These are phyloP conservation scores for Phengaris arion DNA, from an alignment of 2,888 invertebrate species.

Conservation along the genomic window DNA sequence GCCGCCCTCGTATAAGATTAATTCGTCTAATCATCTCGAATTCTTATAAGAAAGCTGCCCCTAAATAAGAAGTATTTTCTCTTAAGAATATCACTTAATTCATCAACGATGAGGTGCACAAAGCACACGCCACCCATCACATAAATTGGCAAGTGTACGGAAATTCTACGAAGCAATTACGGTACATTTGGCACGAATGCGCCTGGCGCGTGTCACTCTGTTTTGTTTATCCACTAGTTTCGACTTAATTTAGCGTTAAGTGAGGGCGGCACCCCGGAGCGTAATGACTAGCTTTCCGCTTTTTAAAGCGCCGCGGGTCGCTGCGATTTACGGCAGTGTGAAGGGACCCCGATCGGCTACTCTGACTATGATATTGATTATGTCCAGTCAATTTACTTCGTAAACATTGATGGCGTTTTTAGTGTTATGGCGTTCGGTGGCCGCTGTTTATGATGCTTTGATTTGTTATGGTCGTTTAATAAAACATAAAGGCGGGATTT, in stretches of 20 bases:
- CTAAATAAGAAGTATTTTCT: neutral
- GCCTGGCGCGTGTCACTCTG: slow-evolving; percentile 61
- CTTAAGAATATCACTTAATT: neutral
- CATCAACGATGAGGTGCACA: neutral
- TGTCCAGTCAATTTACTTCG: slow-evolving; percentile 32
- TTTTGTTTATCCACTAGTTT: slow-evolving; percentile 70
- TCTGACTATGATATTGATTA: slow-evolving; percentile 42
- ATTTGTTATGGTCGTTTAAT: neutral
- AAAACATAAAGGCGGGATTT: neutral
- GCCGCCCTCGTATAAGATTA: too few relatives aligned
- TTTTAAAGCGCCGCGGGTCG: slow-evolving; percentile 63
- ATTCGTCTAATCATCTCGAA: neutral
- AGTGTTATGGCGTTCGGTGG: slow-evolving; percentile 23
- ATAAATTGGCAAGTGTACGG: slow-evolving; percentile 40
- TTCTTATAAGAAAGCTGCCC: neutral
- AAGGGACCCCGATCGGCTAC: slow-evolving; percentile 47
- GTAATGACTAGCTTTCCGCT: slow-evolving; percentile 56
- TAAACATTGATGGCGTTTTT: slow-evolving; percentile 22
- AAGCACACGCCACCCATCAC: slow-evolving; percentile 29
- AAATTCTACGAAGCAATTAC: slow-evolving; percentile 72
- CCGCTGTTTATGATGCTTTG: neutral
- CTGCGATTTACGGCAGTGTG: slow-evolving; percentile 59
- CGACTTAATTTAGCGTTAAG: slow-evolving; percentile 71
- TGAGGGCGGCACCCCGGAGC: slow-evolving; percentile 58
- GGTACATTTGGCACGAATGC: slow-evolving; percentile 69